Percentiles rank a stretch among this genome's conserved stretches.
These are phyloP conservation scores for Tetranychus cinnabarinus DNA, from an alignment of 1,140 invertebrate species.

Conservation along the genomic window DNA sequence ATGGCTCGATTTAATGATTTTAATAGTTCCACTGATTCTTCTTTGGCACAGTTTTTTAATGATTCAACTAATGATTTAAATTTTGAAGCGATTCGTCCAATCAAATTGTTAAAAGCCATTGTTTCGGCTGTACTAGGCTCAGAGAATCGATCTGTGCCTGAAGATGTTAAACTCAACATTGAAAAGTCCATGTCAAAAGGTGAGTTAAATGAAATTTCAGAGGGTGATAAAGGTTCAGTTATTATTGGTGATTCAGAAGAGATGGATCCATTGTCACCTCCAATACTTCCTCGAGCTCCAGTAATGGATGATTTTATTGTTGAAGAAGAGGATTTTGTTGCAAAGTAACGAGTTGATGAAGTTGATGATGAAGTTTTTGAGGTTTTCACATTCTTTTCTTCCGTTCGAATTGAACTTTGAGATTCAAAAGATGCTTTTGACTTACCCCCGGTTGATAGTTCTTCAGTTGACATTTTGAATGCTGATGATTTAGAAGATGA, in stretches of 20 bases:
- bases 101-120: background rate
- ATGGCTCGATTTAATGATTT: conserved; percentile 24
- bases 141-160: conserved; percentile 1
- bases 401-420: background rate
- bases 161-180: background rate
- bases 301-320: background rate
- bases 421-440: background rate
- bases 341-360: background rate
- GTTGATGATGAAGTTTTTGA: background rate
- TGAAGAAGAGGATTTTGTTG: background rate
- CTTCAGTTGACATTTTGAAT: background rate
- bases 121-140: conserved; percentile 1
- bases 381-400: background rate
- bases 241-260: background rate
- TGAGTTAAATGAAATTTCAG: background rate
- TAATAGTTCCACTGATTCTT: conserved; percentile 14
- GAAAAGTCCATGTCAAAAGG: too few species aligned
- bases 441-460: background rate
- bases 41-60: conserved; percentile 8
- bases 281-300: background rate
- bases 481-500: background rate
- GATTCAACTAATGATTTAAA: conserved; percentile 11
- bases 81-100: conserved; percentile 2
- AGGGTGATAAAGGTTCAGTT: background rate
- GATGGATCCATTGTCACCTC: background rate